phyloP scores from a whole-genome alignment of 2,113 vertebrate species.

The Chaetodon trifascialis region DNA sequence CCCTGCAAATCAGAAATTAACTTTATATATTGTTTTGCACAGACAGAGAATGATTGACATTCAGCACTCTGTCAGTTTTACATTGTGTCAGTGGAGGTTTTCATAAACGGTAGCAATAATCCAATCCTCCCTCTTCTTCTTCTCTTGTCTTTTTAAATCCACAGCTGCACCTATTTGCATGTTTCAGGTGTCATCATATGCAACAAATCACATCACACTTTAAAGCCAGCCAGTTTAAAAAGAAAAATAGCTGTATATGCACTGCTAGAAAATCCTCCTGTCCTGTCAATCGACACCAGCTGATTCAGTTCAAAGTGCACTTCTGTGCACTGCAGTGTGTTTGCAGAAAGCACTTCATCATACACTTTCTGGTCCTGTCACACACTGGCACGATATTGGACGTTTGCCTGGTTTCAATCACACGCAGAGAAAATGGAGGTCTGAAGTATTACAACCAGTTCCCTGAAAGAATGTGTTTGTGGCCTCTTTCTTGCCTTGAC shows the following conservation, averaged over 20 bases:
- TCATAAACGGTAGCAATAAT: not conserved
- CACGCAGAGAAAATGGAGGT: not conserved
- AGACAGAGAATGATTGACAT: not conserved
- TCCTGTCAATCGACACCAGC: not conserved
- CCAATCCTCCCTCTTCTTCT: not conserved
- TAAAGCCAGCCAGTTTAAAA: not conserved
- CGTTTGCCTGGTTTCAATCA: not conserved
- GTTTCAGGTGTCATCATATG: not conserved
- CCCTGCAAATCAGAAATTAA: not conserved
- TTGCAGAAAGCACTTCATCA: not conserved
- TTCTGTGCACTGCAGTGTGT: not conserved
- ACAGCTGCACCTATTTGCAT: no score
- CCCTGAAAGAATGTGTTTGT: no score
- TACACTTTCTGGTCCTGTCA: not conserved
- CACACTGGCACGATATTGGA: not conserved
- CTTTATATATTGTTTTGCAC: not conserved
- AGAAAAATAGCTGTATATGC: not conserved
- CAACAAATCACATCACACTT: not conserved
- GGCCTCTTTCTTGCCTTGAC: no score
- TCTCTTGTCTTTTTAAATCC: not conserved
- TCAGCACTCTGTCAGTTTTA: not conserved
- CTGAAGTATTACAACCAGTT: not conserved
- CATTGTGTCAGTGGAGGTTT: not conserved
- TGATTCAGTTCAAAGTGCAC: not conserved
- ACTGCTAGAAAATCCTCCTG: not conserved